Base-by-base conservation (phyloP, 1,140 invertebrate species). In the Doryteuthis pealeii region DNA sequence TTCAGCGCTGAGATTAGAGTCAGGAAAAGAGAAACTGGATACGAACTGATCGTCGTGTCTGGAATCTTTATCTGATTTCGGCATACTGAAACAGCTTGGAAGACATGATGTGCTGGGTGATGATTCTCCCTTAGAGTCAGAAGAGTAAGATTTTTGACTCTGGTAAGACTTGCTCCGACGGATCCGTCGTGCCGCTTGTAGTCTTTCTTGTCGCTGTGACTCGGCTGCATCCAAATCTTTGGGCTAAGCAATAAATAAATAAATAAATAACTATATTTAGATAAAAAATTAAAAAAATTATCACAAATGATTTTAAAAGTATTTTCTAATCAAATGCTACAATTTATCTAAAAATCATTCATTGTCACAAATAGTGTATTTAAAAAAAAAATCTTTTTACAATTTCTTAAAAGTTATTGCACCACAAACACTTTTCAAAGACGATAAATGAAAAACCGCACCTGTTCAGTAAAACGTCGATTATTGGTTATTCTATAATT, bases 151-250 rank as follows among this genome's bases (percentile, higher is more conserved):
- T 40, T 40, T 40, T 10, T 77, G 79, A 58, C 78, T 82, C 32
- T 80, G 81, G 73, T 79, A 74, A 45, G 84, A 83, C 70, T 83
- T 85, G 70, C 79, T 81, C 26, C 84, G 67, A 54, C 82, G 77
- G 31, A 85, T 85, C 40, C 84, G 72, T 70, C 79, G 78, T 8
- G 83, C 84, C 15, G 84, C 82, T 73, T 84, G 83, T 49, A 82
- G 81, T 69, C 83, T 54, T 31, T 85, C 83, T 71, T 81, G 73
- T 22, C 83, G 78, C 32, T 84, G 82, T 22, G 82, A 83, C 73
- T 84, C 81, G 67, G 81, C 79, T 43, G 82, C 80, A 78, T 85
- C 82, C 70, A 83, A 71, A 74, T 85, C 84, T 77, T 84, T 85
- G 32, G 82, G 80, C 83, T 85, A 79, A 76, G 78, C 72, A 77